These are phyloP conservation scores for Bothrops alternatus DNA, from an alignment of 2,797 vertebrate genomes.

Conservation along the genomic window DNA sequence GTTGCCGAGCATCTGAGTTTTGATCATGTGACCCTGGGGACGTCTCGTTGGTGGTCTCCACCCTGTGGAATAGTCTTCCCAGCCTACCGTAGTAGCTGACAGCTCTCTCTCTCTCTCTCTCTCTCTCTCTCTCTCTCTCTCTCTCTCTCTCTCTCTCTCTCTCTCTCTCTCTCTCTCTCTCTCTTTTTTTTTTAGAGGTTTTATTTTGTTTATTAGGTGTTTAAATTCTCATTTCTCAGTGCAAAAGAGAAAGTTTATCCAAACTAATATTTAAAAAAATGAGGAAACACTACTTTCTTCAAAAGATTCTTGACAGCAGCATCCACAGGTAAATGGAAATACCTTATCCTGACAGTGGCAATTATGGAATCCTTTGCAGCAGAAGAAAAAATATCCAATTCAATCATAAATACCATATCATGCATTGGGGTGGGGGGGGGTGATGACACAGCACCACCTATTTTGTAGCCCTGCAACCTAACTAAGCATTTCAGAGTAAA, in stretches of 20 bases:
- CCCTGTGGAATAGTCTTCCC: background rate
- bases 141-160: too few species aligned
- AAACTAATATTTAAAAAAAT: conserved; percentile 62
- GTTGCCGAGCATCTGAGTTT: background rate
- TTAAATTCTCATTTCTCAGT: conserved; percentile 73
- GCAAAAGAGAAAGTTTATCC: conserved; percentile 68
- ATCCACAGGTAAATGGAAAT: conserved; percentile 49
- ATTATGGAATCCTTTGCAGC: conserved; percentile 49
- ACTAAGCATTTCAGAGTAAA: conserved; percentile 38
- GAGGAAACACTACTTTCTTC: conserved; percentile 35
- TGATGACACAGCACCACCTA: conserved; percentile 46
- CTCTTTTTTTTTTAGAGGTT: conserved; percentile 35
- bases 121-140: too few species aligned
- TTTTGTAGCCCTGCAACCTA: conserved; percentile 54
- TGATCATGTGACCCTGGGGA: background rate
- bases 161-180: too few species aligned
- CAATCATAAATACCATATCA: conserved; percentile 63
- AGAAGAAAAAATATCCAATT: conserved; percentile 44
- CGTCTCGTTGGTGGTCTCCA: background rate
- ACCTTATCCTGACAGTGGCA: conserved; percentile 53
- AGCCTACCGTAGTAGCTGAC: too few species aligned
- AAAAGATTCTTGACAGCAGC: conserved; percentile 42
- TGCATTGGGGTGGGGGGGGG: background rate
- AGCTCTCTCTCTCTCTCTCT: too few species aligned
- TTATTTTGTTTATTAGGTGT: conserved; percentile 65